phyloP scores from a whole-genome alignment of 2,888 invertebrate genomes.

The Pollenia angustigena region DNA sequence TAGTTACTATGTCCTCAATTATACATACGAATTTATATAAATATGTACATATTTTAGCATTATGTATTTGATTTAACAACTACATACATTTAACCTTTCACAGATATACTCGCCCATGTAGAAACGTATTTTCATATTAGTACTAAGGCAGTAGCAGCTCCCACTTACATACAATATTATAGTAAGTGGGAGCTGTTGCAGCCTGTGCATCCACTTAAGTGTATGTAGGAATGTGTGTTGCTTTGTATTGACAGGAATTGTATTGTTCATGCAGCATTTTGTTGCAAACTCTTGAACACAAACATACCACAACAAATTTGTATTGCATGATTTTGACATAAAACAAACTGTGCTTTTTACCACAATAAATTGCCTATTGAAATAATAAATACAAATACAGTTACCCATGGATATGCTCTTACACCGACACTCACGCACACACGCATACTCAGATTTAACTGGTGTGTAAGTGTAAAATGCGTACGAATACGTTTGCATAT shows the following conservation, averaged over 20 bases:
- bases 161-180: background rate
- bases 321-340: slow-evolving; percentile 68
- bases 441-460: slow-evolving; percentile 19
- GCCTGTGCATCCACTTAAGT: too few species aligned
- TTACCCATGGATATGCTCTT: slow-evolving; percentile 12
- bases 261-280: slow-evolving; percentile 42
- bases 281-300: slow-evolving; percentile 29
- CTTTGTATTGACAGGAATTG: slow-evolving; percentile 59
- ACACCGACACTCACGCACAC: background rate
- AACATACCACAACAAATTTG: slow-evolving; percentile 68
- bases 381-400: slow-evolving; percentile 61
- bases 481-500: background rate
- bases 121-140: background rate
- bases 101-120: background rate
- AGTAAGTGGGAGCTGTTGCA: slow-evolving; percentile 3
- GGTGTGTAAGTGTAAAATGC: background rate
- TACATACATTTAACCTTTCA: background rate
- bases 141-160: too few species aligned
- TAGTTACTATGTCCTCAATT: background rate
- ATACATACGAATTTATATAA: background rate
- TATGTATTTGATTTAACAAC: slow-evolving; percentile 14
- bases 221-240: background rate
- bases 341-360: slow-evolving; percentile 67
- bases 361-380: slow-evolving; percentile 68
- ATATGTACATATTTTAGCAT: background rate